Conservation (phyloP, 1,140 invertebrate genomes). For the Epicauta chinensis region DNA sequence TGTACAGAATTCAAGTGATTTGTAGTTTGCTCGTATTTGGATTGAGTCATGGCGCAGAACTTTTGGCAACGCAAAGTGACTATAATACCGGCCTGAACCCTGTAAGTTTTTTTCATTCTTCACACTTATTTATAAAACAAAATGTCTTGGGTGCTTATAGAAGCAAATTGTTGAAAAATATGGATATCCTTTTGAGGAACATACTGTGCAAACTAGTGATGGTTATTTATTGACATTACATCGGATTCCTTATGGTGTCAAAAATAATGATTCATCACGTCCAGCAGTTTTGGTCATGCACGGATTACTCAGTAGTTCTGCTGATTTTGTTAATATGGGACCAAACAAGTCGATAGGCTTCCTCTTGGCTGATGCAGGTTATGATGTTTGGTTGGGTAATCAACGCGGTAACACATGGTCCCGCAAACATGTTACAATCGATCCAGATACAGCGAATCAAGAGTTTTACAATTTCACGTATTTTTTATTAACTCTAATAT, state of each 20-base stretch:
- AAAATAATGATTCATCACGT: slow-evolving; percentile 21
- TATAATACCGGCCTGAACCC: no score
- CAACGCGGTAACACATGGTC: slow-evolving; percentile 60
- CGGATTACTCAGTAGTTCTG: slow-evolving; percentile 67
- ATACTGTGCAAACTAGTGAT: slow-evolving; percentile 61
- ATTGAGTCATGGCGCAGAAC: no score
- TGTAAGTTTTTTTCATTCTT: no score
- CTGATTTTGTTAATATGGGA: slow-evolving; percentile 62
- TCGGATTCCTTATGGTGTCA: slow-evolving; percentile 50
- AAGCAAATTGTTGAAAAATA: slow-evolving; percentile 54
- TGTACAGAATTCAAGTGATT: no score
- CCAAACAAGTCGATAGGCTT: slow-evolving; percentile 52
- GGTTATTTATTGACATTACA: slow-evolving; percentile 68
- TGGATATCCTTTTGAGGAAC: slow-evolving; percentile 63
- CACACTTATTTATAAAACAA: no score
- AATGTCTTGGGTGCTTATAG: slow-evolving; percentile 30
- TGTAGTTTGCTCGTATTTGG: no score
- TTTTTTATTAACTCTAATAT: no score
- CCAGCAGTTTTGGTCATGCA: slow-evolving; percentile 53
- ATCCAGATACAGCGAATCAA: slow-evolving; percentile 30
- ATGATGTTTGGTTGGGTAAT: slow-evolving; percentile 74
- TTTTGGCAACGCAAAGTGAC: no score
- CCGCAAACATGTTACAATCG: slow-evolving; percentile 41
- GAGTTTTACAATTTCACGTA: slow-evolving; percentile 66
- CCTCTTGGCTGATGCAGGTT: slow-evolving; percentile 62